phyloP scores from a whole-genome alignment of 2,113 vertebrate species.

The Brachirus orientalis region DNA sequence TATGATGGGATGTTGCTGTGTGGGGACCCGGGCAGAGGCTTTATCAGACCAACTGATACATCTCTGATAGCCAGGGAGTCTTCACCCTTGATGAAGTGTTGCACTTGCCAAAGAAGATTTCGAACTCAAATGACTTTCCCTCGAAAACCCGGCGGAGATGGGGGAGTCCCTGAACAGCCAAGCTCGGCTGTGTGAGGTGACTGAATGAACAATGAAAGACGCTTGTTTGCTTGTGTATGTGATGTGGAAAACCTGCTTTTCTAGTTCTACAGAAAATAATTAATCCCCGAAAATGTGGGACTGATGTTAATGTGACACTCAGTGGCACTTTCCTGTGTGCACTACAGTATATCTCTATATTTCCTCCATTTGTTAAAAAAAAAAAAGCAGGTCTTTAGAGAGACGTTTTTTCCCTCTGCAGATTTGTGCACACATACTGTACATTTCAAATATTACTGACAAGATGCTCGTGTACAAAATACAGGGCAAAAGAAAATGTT shows the following conservation, averaged over 20 bases:
- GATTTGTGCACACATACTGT: neutral
- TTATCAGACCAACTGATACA: constrained; percentile 98
- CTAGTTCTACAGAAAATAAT: constrained; percentile 77
- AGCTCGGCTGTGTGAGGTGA: constrained; percentile 84
- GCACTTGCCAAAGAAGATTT: constrained; percentile 94
- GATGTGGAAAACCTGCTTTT: constrained; percentile 14
- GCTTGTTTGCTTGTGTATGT: constrained; percentile 7
- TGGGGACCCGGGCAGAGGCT: constrained; percentile 89
- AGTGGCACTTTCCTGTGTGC: too few relatives aligned
- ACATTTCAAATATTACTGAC: too few relatives aligned
- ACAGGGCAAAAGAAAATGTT: too few relatives aligned
- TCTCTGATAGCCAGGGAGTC: constrained; percentile 94
- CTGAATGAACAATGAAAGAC: constrained; percentile 87
- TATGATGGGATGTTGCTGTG: constrained; percentile 98
- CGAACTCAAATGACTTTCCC: constrained; percentile 93
- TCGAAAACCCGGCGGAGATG: constrained; percentile 79
- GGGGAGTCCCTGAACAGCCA: constrained; percentile 86
- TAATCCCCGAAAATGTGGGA: constrained; percentile 81
- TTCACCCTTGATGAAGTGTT: constrained; percentile 97
- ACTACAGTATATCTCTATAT: neutral
- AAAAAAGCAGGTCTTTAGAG: neutral
- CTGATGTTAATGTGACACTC: constrained; percentile 81
- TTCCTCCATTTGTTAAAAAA: neutral
- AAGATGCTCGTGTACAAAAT: too few relatives aligned
- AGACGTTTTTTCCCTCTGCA: neutral